Percentiles rank a stretch among this genome's conserved stretches.
Conservation (phyloP, 92 coral and sea anemone species). For the Porites rus region DNA sequence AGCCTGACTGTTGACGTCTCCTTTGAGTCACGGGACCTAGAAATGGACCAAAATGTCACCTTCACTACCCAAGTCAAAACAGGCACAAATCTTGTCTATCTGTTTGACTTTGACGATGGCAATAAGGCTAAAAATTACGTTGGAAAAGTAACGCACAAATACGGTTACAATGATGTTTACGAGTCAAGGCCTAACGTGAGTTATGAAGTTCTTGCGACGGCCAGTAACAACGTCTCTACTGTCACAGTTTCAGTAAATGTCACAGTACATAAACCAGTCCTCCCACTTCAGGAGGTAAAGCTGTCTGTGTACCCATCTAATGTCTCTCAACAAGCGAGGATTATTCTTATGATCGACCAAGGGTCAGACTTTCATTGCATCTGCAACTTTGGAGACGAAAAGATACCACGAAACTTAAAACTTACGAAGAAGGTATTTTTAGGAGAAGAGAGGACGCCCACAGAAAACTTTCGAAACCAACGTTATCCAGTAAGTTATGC, state of each 20-base stretch:
- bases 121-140: neutral
- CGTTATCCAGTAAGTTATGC: conserved; percentile 14
- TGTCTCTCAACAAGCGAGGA: conserved; percentile 30
- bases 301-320: conserved; percentile 46
- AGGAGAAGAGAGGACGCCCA: conserved; percentile 23
- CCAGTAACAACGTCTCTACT: conserved; percentile 39
- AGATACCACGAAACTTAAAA: neutral
- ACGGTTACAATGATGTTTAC: conserved; percentile 15
- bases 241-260: neutral
- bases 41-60: conserved; percentile 35
- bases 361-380: conserved; percentile 63
- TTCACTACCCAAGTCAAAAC: neutral
- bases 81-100: conserved; percentile 33
- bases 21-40: conserved; percentile 29
- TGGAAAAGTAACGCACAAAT: conserved; percentile 17
- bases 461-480: conserved; percentile 25
- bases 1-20: conserved; percentile 20
- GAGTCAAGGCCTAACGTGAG: neutral
- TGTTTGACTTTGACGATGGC: conserved; percentile 50
- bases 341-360: conserved; percentile 33
- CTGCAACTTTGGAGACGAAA: conserved; percentile 47
- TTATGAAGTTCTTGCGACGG: conserved; percentile 23
- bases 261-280: conserved; percentile 58
- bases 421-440: neutral
- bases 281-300: conserved; percentile 28